Evolutionary conservation across 2,113 vertebrate species (phyloP).

Genomic region (Oryzias celebensis): DNA sequence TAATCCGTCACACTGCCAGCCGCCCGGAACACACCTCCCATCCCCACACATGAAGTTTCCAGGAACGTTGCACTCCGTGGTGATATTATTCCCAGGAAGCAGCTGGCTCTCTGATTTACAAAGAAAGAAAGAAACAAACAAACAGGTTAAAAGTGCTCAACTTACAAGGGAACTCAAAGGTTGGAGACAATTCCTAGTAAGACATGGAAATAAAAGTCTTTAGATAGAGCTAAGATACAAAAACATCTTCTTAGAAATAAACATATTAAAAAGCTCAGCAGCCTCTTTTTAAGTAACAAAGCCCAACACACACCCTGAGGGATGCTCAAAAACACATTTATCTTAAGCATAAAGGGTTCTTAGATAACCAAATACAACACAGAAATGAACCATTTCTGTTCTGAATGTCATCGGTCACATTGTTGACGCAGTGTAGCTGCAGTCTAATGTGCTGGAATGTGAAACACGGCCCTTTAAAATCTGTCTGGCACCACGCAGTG

Average conservation of each 20-base stretch:
- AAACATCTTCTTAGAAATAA: constrained; percentile 23
- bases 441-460: constrained; percentile 60
- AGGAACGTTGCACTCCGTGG: constrained; percentile 94
- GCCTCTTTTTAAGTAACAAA: constrained; percentile 20
- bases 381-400: constrained; percentile 18
- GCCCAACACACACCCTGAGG: constrained; percentile 12
- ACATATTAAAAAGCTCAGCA: constrained; percentile 19
- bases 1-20: constrained; percentile 91
- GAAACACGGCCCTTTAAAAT: constrained; percentile 54
- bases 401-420: constrained; percentile 15
- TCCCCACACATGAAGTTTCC: constrained; percentile 96
- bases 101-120: constrained; percentile 86
- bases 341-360: constrained; percentile 15
- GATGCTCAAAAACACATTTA: background rate
- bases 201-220: too few relatives aligned
- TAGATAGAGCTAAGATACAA: constrained; percentile 6
- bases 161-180: constrained; percentile 21
- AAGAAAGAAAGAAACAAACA: background rate
- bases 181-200: constrained; percentile 8
- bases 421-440: constrained; percentile 47
- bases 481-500: constrained; percentile 51
- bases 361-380: constrained; percentile 7
- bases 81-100: constrained; percentile 93
- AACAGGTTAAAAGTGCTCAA: constrained; percentile 21
- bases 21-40: constrained; percentile 89